These are phyloP conservation scores for Sthenelais limicola DNA, from an alignment of 2,888 invertebrate genomes.

Conservation along the genomic window DNA sequence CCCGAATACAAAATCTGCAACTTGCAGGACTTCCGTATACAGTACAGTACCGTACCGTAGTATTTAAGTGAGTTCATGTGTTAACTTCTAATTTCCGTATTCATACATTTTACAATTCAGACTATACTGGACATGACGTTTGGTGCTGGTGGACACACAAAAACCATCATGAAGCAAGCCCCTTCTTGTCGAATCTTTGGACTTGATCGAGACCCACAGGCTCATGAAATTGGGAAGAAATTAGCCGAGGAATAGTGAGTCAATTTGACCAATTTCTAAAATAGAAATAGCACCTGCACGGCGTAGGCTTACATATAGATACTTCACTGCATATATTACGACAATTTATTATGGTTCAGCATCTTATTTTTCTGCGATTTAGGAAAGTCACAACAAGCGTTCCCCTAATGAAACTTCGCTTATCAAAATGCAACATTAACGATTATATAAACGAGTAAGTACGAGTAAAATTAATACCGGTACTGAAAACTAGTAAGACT, in stretches of 20 bases:
- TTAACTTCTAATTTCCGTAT: too few species aligned
- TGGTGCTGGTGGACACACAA: slow-evolving; percentile 93
- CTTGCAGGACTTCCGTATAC: too few species aligned
- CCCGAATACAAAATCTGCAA: too few species aligned
- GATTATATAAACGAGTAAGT: neutral
- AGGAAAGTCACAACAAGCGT: neutral
- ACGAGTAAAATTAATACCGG: slow-evolving; percentile 5
- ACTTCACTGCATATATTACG: too few species aligned
- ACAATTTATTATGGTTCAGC: too few species aligned
- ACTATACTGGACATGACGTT: slow-evolving; percentile 94
- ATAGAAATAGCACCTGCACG: too few species aligned
- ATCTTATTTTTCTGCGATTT: too few species aligned
- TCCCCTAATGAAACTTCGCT: neutral
- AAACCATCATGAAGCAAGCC: slow-evolving; percentile 80
- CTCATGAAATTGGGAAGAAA: slow-evolving; percentile 80
- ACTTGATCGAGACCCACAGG: slow-evolving; percentile 90
- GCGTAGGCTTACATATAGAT: too few species aligned
- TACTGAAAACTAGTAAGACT: neutral
- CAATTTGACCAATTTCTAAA: neutral
- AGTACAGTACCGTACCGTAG: too few species aligned
- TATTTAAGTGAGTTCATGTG: too few species aligned
- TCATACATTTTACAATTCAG: too few species aligned
- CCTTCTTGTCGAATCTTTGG: slow-evolving; percentile 82
- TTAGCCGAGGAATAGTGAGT: slow-evolving; percentile 70
- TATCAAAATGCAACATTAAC: neutral